phyloP scores from a whole-genome alignment of 2,797 vertebrate species.

The Prunella strophiata region DNA sequence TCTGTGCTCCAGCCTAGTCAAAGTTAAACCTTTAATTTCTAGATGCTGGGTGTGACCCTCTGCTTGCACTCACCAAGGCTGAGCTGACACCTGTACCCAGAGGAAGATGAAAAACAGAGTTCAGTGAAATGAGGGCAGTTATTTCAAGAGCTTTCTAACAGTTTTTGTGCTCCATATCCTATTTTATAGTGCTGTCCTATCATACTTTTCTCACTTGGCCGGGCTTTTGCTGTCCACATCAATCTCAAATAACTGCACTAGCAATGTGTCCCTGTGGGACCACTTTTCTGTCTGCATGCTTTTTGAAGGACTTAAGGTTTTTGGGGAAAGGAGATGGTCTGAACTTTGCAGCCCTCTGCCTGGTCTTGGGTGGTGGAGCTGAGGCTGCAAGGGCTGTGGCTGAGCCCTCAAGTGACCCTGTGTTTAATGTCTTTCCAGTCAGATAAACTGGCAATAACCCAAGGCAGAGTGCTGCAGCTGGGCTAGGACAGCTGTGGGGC shows the following conservation, averaged over 20 bases:
- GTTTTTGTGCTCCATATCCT: slow-evolving; percentile 14
- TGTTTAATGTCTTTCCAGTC: background rate
- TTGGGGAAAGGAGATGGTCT: background rate
- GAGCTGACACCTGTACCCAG: background rate
- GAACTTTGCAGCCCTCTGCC: background rate
- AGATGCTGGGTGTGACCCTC: background rate
- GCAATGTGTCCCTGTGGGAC: background rate
- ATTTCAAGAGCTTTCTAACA: slow-evolving; percentile 38
- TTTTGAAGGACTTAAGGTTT: background rate
- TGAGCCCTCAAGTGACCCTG: accelerated
- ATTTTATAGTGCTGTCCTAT: background rate
- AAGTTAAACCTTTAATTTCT: background rate
- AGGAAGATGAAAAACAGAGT: background rate
- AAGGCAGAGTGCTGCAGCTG: background rate
- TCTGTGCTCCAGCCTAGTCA: background rate
- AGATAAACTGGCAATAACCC: background rate
- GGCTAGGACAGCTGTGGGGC: background rate
- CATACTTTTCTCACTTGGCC: background rate
- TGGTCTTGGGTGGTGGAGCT: background rate
- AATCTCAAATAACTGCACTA: background rate
- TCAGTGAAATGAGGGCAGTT: slow-evolving; percentile 47
- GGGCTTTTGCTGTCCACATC: background rate
- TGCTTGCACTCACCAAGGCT: background rate
- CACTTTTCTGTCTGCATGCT: background rate
- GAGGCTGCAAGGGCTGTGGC: background rate